Base-by-base conservation (phyloP, 2,797 vertebrate genomes). In the Arrhamphus sclerolepis region DNA sequence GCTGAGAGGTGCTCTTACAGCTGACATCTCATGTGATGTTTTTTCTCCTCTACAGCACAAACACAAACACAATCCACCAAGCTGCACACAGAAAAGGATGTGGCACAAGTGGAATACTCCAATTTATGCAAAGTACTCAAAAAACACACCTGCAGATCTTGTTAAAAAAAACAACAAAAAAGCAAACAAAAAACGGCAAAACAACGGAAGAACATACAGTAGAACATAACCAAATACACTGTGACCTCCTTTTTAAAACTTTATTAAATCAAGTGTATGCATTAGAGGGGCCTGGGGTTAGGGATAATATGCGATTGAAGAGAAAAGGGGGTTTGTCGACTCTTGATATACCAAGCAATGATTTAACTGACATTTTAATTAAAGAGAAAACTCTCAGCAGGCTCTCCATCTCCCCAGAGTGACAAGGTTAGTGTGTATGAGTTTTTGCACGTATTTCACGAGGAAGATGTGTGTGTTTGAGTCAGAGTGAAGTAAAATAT, bases 331-430 rank as follows among this genome's bases (percentile, higher is more conserved):
- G 72, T 78, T 80, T 82, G 91, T 87, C 71, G 82, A 85, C 83
- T 82, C 80, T 87, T 91, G 91, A 93, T 92, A n/a, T 93, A 93
- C 90, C 83, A 82, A 76, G 86, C 88, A 87, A 89, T 92, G 89
- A 93, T 93, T 93, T 91, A 91, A 90, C 89, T 92, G 92, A 92
- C 91, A 84, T 91, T 93, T 93, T 92, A 93, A 94, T 93, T 92
- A 92, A 93, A 92, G 84, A 81, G 85, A 89, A 91, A 90, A 91
- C 87, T 89, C 91, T 90, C 75, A 63, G 78, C 80, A 72, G 85
- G 83, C 84, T 77, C 76, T 88, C 84, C 73, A 85, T 90, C 84
- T 91, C 86, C 81, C 81, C 55, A 76, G 78, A 89, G 85, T 86
- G 88, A 87, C 84, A 87, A 82, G 75, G 82, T 80, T 78, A 81